phyloP scores from a whole-genome alignment of 2,888 invertebrate genomes.

The Eristalis tenax region DNA sequence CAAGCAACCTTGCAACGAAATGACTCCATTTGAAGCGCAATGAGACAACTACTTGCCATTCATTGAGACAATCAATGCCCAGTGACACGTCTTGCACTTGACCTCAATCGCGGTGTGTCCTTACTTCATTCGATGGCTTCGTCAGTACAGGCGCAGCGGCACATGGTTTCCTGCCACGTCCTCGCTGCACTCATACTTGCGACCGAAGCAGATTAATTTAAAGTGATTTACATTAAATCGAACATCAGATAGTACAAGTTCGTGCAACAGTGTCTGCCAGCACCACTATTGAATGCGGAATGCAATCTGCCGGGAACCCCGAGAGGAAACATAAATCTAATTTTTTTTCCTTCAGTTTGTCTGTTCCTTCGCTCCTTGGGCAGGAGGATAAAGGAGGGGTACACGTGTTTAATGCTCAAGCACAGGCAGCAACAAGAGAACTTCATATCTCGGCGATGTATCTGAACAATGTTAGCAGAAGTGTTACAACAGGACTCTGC shows the following conservation, averaged over 20 bases:
- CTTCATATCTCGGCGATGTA: conserved; percentile 59
- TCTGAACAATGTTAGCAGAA: conserved; percentile 34
- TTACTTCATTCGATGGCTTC: neutral
- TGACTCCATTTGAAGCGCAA: neutral
- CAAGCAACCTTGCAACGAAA: neutral
- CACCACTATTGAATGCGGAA: conserved; percentile 38
- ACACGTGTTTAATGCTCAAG: conserved; percentile 40
- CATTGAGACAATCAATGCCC: neutral
- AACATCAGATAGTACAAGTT: conserved; percentile 65
- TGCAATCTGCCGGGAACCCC: conserved; percentile 29
- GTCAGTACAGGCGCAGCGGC: neutral
- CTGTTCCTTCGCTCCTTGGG: neutral
- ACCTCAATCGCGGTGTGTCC: neutral
- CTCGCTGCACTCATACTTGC: neutral
- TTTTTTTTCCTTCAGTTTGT: neutral
- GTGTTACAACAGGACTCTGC: conserved; percentile 57
- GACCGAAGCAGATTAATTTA: conserved; percentile 48
- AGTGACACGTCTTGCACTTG: neutral
- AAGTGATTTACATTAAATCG: conserved; percentile 70
- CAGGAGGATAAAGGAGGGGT: conserved; percentile 26
- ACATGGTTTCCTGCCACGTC: neutral
- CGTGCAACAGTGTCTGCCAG: conserved; percentile 50
- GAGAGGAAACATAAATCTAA: conserved; percentile 53
- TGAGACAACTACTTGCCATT: neutral
- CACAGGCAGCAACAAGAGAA: conserved; percentile 14